Percentiles rank a stretch among this genome's conserved stretches.
These are phyloP conservation scores for Idaea biselata DNA, from an alignment of 2,888 invertebrate species.

Conservation along the genomic window DNA sequence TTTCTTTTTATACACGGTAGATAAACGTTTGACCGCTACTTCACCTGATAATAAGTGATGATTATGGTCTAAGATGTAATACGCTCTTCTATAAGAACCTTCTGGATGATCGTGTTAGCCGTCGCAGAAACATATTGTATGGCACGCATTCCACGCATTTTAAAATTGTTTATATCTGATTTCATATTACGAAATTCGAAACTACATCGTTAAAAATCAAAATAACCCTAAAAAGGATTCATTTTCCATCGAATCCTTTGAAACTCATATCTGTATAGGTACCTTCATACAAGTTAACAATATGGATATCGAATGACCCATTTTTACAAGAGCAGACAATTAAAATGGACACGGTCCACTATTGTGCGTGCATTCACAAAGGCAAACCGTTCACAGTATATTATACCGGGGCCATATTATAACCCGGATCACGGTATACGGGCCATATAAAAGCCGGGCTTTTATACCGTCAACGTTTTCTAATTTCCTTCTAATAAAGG, in stretches of 20 bases:
- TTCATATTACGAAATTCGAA: neutral
- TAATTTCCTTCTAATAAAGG: constrained; percentile 26
- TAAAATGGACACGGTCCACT: constrained; percentile 13
- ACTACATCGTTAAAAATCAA: neutral
- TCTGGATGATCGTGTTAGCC: too few relatives aligned
- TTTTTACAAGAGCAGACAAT: constrained; percentile 13
- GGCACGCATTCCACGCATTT: neutral
- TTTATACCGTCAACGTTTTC: constrained; percentile 20
- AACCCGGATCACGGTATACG: neutral
- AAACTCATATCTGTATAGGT: neutral
- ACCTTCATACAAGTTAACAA: neutral
- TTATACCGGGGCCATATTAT: constrained; percentile 1
- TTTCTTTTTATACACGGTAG: too few relatives aligned
- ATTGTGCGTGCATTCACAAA: constrained; percentile 7
- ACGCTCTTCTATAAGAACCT: too few relatives aligned
- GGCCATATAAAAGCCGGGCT: constrained; percentile 8
- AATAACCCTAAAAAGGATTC: neutral
- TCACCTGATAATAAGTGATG: too few relatives aligned
- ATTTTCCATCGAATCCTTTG: neutral
- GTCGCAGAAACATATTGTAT: too few relatives aligned
- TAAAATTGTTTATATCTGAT: neutral
- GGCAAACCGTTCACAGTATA: constrained; percentile 1
- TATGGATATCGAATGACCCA: constrained; percentile 14
- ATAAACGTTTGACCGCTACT: too few relatives aligned
- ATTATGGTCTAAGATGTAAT: too few relatives aligned